These are phyloP conservation scores for Eudyptes chrysolophus DNA, from an alignment of 2,113 vertebrate genomes.

Conservation along the genomic window DNA sequence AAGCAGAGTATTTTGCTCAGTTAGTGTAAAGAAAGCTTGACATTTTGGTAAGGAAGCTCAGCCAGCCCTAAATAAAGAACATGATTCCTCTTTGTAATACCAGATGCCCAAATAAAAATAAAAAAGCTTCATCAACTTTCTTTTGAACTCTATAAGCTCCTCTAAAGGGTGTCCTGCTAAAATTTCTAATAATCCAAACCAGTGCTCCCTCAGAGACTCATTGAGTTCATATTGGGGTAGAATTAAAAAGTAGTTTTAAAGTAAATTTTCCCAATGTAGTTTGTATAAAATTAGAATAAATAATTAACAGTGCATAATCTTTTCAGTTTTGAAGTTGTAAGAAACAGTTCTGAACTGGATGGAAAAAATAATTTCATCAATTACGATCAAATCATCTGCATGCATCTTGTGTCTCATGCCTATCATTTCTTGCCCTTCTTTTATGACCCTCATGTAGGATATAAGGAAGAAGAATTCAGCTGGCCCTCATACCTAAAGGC, in stretches of 20 bases:
- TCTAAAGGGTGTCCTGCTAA: not conserved
- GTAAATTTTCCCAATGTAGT: not conserved
- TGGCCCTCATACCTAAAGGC: conserved; percentile 85
- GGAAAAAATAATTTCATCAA: not conserved
- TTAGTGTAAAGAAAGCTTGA: not conserved
- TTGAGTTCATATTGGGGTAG: not conserved
- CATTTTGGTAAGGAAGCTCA: not conserved
- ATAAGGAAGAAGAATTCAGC: conserved; percentile 86
- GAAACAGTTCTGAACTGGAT: not conserved
- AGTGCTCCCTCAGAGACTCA: not conserved
- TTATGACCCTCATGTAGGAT: conserved; percentile 62
- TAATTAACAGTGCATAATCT: not conserved
- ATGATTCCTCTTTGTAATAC: not conserved
- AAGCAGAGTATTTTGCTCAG: not conserved
- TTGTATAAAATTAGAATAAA: not conserved
- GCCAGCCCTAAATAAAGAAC: not conserved
- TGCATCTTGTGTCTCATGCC: not conserved
- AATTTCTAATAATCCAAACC: not conserved
- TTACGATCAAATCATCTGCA: not conserved
- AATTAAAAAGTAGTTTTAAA: not conserved
- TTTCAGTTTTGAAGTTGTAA: not conserved
- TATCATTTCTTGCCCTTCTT: not conserved
- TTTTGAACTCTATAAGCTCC: not conserved
- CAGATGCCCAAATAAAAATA: not conserved
- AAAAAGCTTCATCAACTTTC: not conserved